Percentiles rank a stretch among this genome's conserved stretches.
Evolutionary conservation across 2,113 vertebrate species (phyloP).

Genomic region (Erythrolamprus reginae): DNA sequence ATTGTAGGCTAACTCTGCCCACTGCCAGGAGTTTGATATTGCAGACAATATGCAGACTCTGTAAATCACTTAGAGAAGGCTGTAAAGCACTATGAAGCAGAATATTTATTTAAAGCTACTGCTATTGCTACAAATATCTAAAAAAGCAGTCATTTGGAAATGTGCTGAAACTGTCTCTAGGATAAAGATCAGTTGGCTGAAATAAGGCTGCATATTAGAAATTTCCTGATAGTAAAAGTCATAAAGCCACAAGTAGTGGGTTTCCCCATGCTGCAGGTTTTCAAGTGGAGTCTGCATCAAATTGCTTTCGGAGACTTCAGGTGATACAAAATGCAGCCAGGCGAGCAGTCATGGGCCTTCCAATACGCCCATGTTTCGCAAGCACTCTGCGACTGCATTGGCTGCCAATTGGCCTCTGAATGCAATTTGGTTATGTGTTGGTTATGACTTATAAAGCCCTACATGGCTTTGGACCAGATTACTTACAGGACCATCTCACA

Average conservation of each 20-base stretch:
- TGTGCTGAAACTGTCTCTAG: background rate
- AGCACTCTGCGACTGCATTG: no score
- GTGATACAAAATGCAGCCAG: no score
- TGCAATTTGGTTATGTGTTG: no score
- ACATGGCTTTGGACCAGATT: no score
- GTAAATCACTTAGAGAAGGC: background rate
- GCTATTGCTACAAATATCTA: background rate
- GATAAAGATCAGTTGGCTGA: background rate
- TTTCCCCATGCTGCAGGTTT: background rate
- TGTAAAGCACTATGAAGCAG: background rate
- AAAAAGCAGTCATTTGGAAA: background rate
- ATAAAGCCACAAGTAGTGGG: background rate
- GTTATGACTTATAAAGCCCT: no score
- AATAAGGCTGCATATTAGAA: background rate
- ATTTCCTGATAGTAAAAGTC: background rate
- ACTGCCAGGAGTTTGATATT: background rate
- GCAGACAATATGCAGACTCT: background rate
- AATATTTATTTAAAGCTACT: no score
- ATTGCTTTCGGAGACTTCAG: no score
- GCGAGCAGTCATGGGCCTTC: no score
- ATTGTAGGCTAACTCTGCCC: background rate
- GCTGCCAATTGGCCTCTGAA: no score
- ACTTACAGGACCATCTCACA: no score
- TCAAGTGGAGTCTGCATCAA: background rate
- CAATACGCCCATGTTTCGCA: no score